Conservation (phyloP, 2,113 vertebrate species). For the Chaetodon auriga region DNA sequence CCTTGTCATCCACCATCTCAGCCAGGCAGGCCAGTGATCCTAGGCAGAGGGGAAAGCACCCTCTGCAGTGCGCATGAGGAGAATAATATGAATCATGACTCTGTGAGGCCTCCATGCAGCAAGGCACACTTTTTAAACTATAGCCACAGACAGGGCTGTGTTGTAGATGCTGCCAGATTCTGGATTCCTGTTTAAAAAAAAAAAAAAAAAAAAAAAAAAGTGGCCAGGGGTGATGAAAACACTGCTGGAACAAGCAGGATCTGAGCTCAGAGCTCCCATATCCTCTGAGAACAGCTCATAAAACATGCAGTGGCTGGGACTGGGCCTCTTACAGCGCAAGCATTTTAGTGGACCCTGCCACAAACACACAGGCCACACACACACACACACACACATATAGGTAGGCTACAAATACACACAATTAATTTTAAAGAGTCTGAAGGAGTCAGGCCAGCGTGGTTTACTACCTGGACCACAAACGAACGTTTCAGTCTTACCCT, state of each 20-base stretch:
- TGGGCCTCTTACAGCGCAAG: constrained; percentile 70
- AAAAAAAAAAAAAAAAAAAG: constrained; percentile 18
- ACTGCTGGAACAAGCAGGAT: constrained; percentile 78
- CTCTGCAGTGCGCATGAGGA: constrained; percentile 48
- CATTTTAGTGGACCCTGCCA: constrained; percentile 72
- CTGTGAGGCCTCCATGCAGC: constrained; percentile 31
- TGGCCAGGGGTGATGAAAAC: constrained; percentile 72
- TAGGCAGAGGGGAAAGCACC: constrained; percentile 46
- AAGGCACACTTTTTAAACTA: constrained; percentile 42
- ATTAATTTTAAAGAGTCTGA: constrained; percentile 62
- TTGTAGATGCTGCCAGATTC: constrained; percentile 65
- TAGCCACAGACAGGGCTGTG: constrained; percentile 47
- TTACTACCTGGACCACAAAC: constrained; percentile 43
- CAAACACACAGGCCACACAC: constrained; percentile 51
- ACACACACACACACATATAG: constrained; percentile 22
- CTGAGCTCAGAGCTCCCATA: constrained; percentile 79
- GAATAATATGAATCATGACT: constrained; percentile 65
- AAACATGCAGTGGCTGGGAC: constrained; percentile 82
- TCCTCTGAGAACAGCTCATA: constrained; percentile 83
- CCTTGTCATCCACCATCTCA: constrained; percentile 70
- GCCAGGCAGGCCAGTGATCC: constrained; percentile 52
- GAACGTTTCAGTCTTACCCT: constrained; percentile 19
- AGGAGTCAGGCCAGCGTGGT: constrained; percentile 24
- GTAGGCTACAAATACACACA: constrained; percentile 55
- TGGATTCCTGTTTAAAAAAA: constrained; percentile 50